A percentile compares a stretch with the other conserved stretches of the same genome.
phyloP scores from a whole-genome alignment of 2,113 vertebrate species.

The Limnothrissa miodon region DNA sequence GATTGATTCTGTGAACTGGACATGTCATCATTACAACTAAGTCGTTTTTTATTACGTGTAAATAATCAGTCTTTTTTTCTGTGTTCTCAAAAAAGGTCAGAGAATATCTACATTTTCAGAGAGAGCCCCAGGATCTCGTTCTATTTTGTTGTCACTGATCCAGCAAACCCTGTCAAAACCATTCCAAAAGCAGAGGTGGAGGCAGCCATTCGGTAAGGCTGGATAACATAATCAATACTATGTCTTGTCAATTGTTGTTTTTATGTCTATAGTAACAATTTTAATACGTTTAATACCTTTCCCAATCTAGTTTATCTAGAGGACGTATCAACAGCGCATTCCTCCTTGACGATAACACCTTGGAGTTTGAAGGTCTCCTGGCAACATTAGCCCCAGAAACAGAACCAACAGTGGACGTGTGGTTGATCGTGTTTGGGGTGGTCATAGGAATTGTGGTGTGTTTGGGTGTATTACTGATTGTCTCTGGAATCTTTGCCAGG shows the following conservation, averaged over 20 bases:
- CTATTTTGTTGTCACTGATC: constrained; percentile 75
- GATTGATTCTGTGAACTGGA: not conserved
- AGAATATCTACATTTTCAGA: constrained; percentile 62
- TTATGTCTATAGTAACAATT: too few species aligned
- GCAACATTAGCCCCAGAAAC: constrained; percentile 74
- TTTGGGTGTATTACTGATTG: constrained; percentile 65
- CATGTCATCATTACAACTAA: not conserved
- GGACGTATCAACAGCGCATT: constrained; percentile 84
- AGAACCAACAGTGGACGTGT: constrained; percentile 78
- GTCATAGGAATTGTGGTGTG: constrained; percentile 75
- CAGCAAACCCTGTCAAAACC: constrained; percentile 49
- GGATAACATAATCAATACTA: not conserved
- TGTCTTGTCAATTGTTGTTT: not conserved
- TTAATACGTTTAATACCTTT: too few species aligned
- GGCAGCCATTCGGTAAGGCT: constrained; percentile 79
- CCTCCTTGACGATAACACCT: constrained; percentile 72
- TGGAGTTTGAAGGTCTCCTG: constrained; percentile 84
- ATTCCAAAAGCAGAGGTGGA: constrained; percentile 77
- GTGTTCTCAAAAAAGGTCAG: constrained; percentile 63
- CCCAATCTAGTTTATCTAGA: constrained; percentile 70
- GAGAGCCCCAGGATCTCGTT: constrained; percentile 83
- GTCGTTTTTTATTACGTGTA: not conserved
- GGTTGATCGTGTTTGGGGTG: constrained; percentile 89
- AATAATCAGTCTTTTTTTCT: not conserved
- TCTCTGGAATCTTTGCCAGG: constrained; percentile 72